These are phyloP conservation scores for Eupithecia exiguata DNA, from an alignment of 2,888 invertebrate genomes.

Conservation along the genomic window DNA sequence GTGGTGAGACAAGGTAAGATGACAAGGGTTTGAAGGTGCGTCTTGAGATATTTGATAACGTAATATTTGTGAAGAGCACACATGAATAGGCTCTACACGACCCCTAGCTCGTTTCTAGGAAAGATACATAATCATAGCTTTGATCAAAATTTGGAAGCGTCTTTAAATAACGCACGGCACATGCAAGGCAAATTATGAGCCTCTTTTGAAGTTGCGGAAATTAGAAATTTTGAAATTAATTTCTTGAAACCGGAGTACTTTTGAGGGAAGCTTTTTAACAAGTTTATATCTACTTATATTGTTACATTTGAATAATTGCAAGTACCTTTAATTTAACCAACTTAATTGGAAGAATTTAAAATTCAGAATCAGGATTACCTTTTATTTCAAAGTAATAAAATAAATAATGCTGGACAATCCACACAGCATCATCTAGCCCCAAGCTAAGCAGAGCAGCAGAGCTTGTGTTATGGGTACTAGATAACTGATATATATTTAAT, in stretches of 20 bases:
- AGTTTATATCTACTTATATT: background rate
- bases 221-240: background rate
- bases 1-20: background rate
- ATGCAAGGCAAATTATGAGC: background rate
- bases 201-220: background rate
- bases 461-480: too few relatives aligned
- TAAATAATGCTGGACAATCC: too few relatives aligned
- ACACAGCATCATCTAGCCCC: too few relatives aligned
- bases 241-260: background rate
- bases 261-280: background rate
- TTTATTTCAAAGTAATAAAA: too few relatives aligned
- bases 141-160: background rate
- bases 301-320: background rate
- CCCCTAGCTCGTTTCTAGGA: background rate
- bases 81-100: background rate
- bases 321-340: background rate
- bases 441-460: too few relatives aligned
- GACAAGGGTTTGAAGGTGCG: conserved; percentile 5
- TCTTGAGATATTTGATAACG: background rate
- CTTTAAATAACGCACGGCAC: background rate
- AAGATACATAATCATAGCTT: background rate
- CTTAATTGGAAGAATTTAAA: background rate
- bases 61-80: background rate
- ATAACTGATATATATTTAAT: too few relatives aligned
- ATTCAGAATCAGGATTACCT: background rate